Evolutionary conservation across 1,140 invertebrate genomes (phyloP).

Genomic region (Prorops nasuta): DNA sequence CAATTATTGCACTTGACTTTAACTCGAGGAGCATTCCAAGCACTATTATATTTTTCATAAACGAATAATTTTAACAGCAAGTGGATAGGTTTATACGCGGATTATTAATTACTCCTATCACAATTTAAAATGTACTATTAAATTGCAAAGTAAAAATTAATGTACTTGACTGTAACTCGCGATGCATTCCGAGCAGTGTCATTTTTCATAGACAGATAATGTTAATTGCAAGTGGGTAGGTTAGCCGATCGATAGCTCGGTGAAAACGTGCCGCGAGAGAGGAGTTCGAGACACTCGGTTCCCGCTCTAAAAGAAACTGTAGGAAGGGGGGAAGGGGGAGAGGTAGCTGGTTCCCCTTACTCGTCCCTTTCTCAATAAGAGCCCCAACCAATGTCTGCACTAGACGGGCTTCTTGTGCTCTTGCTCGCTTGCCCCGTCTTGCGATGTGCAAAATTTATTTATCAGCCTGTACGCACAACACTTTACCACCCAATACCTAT

Average conservation of each 20-base stretch:
- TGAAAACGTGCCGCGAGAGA: slow-evolving; percentile 11
- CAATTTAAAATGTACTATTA: too few relatives aligned
- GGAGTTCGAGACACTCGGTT: slow-evolving; percentile 12
- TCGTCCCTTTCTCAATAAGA: slow-evolving; percentile 9
- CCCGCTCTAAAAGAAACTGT: slow-evolving; percentile 9
- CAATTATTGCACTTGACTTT: too few relatives aligned
- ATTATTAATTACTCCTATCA: too few relatives aligned
- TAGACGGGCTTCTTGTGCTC: slow-evolving; percentile 16
- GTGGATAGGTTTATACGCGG: too few relatives aligned
- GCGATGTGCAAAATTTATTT: too few relatives aligned
- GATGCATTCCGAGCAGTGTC: slow-evolving; percentile 2
- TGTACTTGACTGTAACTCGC: too few relatives aligned
- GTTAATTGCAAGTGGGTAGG: slow-evolving; percentile 12
- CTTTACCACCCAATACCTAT: slow-evolving; percentile 2
- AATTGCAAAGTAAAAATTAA: too few relatives aligned
- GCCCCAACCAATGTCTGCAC: slow-evolving; percentile 1
- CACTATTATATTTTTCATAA: too few relatives aligned
- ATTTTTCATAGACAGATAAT: slow-evolving; percentile 11
- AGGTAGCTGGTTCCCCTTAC: too few relatives aligned
- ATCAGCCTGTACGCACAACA: neutral
- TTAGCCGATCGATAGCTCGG: slow-evolving; percentile 11
- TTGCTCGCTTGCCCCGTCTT: neutral
- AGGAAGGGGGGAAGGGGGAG: too few relatives aligned
- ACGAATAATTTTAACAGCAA: too few relatives aligned
- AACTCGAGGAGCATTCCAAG: too few relatives aligned